Base-by-base conservation (phyloP, 2,888 invertebrate genomes). In the Rapana venosa region DNA sequence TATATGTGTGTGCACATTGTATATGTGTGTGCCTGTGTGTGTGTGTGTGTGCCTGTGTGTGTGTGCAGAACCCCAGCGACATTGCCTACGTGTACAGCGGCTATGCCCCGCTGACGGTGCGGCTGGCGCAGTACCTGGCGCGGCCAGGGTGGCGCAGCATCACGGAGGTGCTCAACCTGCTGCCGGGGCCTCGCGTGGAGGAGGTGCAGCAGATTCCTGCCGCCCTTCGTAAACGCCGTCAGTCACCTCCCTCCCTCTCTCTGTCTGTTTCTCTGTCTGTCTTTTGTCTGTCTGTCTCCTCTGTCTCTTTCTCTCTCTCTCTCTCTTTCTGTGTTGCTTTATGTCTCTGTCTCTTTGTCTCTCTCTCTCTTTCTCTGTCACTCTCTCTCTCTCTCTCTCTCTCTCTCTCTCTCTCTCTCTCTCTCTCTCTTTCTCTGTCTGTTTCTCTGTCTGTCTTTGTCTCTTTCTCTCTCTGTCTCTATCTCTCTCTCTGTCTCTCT, bases 31-130 rank as follows among this genome's bases (percentile, higher is more conserved):
- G 30, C 5, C 6, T 47, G 47, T 47, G 8, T 47, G 8, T 47
- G 8, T 47, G 47, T 47, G 47, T 47, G 8, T 66, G 66, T 66
- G 66, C 13, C 6, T 66, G 66, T 74, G 74, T 74, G 26, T n/a
- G n/a, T n/a, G 74, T 26, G 85, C 94, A 96, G 96, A 97, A 97
- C 89, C 98, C 98, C 0, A 98, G 97, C 91, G 99, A 99, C 95
- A 98, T 98, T 89, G 98, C 98, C 92, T 99, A 98, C 95, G 98
- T 99, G 70, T 98, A 98, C 95, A 98, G 98, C 95, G 98, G 97
- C 70, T 99, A 99, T 96, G 99, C 99, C 0, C 99, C 99, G 0
- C 96, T 99, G 77, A 98, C 98, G 88, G 98, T 98, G 4, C 97
- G 99, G 61, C 97, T 99, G 88, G 96, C 96, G 77, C 97, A 97